Conservation (phyloP, 2,888 invertebrate genomes). For the Hyposoter dolosus region DNA sequence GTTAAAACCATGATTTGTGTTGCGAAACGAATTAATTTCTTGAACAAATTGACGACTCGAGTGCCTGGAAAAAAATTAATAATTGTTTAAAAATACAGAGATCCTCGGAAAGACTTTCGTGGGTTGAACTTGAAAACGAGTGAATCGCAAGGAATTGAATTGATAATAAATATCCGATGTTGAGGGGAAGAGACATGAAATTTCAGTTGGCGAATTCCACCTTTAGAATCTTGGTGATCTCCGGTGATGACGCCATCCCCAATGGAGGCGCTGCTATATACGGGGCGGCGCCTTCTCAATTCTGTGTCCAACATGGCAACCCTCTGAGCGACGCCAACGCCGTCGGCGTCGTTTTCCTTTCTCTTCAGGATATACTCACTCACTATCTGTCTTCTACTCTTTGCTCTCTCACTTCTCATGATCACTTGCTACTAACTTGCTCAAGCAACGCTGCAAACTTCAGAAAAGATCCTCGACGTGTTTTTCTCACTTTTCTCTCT, state of each 20-base stretch:
- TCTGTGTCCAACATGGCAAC: conserved; percentile 82
- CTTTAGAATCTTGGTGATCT: conserved; percentile 54
- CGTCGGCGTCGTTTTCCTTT: conserved; percentile 39
- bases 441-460: conserved; percentile 46
- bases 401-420: conserved; percentile 66
- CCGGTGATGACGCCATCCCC: conserved; percentile 74
- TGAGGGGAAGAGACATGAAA: background rate
- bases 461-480: background rate
- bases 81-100: background rate
- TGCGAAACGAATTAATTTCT: background rate
- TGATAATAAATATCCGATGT: background rate
- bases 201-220: conserved; percentile 36
- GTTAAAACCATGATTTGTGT: background rate
- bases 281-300: conserved; percentile 81
- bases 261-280: conserved; percentile 79
- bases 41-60: background rate
- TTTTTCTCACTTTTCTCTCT: conserved; percentile 7
- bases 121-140: background rate
- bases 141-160: background rate
- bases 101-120: background rate
- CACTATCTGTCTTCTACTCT: conserved; percentile 70
- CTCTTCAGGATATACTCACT: conserved; percentile 29
- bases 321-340: conserved; percentile 70
- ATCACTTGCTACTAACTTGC: conserved; percentile 64
- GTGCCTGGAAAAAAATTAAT: background rate